These are phyloP conservation scores for Henricia sp. DNA, from an alignment of 53 echinoderm and acorn worm species.

Conservation along the genomic window DNA sequence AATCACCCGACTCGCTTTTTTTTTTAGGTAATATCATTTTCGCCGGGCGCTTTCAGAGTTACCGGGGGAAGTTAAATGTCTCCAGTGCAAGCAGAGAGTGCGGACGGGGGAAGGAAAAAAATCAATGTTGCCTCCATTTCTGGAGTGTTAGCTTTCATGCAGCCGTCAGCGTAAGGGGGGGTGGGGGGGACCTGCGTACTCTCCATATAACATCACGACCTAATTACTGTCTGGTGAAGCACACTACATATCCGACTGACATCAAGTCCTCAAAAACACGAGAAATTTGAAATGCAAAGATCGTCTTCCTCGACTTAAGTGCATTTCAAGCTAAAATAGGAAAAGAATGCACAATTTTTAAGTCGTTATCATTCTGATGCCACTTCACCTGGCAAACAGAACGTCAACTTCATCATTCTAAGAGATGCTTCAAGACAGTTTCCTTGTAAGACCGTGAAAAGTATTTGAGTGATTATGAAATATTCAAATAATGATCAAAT, in stretches of 20 bases:
- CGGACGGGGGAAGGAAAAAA: slow-evolving; percentile 5
- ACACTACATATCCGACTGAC: slow-evolving; percentile 13
- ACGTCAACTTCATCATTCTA: no score
- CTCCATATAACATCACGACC: slow-evolving; percentile 52
- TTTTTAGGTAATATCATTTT: slow-evolving; percentile 44
- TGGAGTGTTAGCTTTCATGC: slow-evolving; percentile 50
- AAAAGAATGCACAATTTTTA: no score
- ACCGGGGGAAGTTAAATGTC: slow-evolving; percentile 30
- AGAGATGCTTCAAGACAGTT: no score
- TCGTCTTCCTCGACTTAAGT: no score
- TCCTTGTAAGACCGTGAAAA: no score
- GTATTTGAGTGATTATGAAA: no score
- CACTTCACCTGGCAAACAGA: no score
- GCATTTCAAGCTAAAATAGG: no score
- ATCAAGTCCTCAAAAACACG: slow-evolving; percentile 12
- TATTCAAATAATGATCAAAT: no score
- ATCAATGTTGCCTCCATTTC: slow-evolving; percentile 57
- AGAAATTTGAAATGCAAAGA: no score
- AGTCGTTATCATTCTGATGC: no score
- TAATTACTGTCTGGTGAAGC: slow-evolving; percentile 40
- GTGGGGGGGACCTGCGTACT: slow-evolving; percentile 28
- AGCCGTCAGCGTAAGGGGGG: slow-evolving; percentile 24
- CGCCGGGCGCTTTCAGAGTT: slow-evolving; percentile 37
- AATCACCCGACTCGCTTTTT: not conserved
- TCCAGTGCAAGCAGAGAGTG: not conserved